phyloP scores from a whole-genome alignment of 2,797 vertebrate species.

The Naso thynnoides region DNA sequence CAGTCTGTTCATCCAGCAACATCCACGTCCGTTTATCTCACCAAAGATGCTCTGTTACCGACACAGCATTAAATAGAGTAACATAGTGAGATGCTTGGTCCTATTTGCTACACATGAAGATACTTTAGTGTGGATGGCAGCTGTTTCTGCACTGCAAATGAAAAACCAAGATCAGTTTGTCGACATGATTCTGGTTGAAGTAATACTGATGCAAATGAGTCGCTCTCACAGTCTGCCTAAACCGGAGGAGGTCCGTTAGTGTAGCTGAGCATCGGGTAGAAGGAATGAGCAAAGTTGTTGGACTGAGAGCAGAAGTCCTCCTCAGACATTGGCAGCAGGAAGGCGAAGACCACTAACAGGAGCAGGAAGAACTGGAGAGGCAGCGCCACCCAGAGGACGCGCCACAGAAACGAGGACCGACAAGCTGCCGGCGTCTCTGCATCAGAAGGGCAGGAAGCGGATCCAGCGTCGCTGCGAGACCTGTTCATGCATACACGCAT shows the following conservation, averaged over 20 bases:
- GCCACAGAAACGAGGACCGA: constrained; percentile 82
- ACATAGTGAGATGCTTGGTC: constrained; percentile 51
- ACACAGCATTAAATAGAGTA: constrained; percentile 58
- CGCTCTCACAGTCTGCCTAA: constrained; percentile 70
- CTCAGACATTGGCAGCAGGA: constrained; percentile 91
- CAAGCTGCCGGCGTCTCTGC: background rate
- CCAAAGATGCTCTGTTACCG: constrained; percentile 41
- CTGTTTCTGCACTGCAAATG: constrained; percentile 61
- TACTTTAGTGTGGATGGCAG: constrained; percentile 51
- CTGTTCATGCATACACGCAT: constrained; percentile 73
- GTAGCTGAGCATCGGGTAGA: constrained; percentile 96
- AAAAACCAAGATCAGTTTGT: constrained; percentile 47
- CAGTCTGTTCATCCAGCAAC: constrained; percentile 36
- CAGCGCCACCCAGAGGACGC: constrained; percentile 92
- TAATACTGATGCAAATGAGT: constrained; percentile 18
- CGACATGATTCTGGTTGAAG: constrained; percentile 21
- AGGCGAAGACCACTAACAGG: constrained; percentile 88
- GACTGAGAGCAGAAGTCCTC: constrained; percentile 93
- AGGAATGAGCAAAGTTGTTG: constrained; percentile 95
- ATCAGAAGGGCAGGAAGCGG: constrained; percentile 97
- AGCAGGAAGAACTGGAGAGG: constrained; percentile 94
- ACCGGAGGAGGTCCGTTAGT: constrained; percentile 95
- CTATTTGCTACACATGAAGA: constrained; percentile 66
- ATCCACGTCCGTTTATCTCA: constrained; percentile 53
- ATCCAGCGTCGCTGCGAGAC: constrained; percentile 91